Evolutionary conservation across 2,797 vertebrate species (phyloP), one percentile per base, ranked within the genome.

Genomic region (Etheostoma nigrum): DNA sequence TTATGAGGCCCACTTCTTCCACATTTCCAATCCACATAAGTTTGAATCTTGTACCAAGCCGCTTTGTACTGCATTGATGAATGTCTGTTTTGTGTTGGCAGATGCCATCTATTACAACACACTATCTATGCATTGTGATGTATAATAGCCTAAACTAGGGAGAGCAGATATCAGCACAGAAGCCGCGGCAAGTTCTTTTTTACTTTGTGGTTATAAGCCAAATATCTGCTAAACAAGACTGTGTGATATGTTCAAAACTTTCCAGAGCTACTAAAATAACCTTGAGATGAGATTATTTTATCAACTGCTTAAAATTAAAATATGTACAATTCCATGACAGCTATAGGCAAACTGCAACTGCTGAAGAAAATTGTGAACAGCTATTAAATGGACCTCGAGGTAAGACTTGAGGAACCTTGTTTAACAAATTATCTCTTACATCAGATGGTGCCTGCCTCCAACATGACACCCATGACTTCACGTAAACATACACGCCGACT

Each of bases 381-480:
- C 13, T 27, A 49, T 47, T 33, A 51, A 42, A 19, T 25, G 19
- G 47, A 52, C 57, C 45, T 68, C 0, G 13, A 66, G 27, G 55
- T 64, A 19, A 55, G 42, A 60, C 15, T 64, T 6, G 30, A 30
- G 30, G 30, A 30, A 30, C 19, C 14, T 40, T 62, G 12, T 55
- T 54, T 13, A 55, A 80, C 16, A 72, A 64, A 71, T 65, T 44
- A 49, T 27, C 15, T 60, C 21, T 55, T 18, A 47, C 58, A 63
- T 66, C 25, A 71, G n/a, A 54, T 44, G 57, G 48, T 45, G 10
- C 40, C 47, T 68, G 61, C 42, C 30, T 30, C 30, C 30, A 30
- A 30, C 30, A 30, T 30, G 30, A 30, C 30, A 30, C 5, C 30
- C 30, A 5, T 30, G 5, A 30, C 30, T 5, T 30, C 30, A 30